Conservation (phyloP, 2,113 vertebrate genomes). For the Ceyx cyanopectus region DNA sequence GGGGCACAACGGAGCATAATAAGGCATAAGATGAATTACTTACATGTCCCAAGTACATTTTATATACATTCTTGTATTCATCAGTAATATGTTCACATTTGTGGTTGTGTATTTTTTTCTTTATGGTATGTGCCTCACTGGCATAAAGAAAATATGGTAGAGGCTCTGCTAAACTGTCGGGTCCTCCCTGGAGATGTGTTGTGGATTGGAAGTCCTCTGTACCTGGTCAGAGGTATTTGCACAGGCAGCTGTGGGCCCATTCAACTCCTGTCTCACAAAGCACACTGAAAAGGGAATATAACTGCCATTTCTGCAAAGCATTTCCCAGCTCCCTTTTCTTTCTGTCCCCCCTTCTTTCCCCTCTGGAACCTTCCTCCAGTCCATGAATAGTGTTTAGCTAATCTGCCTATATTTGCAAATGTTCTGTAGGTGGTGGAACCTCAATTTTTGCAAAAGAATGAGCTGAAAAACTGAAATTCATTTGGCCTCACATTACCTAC, state of each 20-base stretch:
- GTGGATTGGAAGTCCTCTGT: background rate
- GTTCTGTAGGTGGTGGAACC: background rate
- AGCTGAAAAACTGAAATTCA: background rate
- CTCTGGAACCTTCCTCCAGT: too few species aligned
- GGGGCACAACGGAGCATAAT: background rate
- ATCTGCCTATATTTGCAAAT: background rate
- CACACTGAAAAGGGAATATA: background rate
- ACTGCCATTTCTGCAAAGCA: background rate
- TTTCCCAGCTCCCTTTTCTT: background rate
- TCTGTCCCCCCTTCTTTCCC: background rate
- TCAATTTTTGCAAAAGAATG: background rate
- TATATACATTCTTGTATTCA: background rate
- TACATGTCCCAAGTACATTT: background rate
- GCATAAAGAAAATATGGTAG: background rate
- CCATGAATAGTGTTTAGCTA: background rate
- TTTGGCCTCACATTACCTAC: background rate
- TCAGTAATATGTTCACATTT: background rate
- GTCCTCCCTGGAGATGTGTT: background rate
- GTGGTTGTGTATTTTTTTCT: background rate
- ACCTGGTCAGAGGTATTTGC: background rate
- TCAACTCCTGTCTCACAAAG: background rate
- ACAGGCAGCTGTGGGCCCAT: accelerated
- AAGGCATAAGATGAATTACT: background rate
- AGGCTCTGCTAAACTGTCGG: accelerated
- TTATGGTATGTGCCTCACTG: background rate